These are phyloP conservation scores for Amphipyra berbera DNA, from an alignment of 2,888 invertebrate species.

Conservation along the genomic window DNA sequence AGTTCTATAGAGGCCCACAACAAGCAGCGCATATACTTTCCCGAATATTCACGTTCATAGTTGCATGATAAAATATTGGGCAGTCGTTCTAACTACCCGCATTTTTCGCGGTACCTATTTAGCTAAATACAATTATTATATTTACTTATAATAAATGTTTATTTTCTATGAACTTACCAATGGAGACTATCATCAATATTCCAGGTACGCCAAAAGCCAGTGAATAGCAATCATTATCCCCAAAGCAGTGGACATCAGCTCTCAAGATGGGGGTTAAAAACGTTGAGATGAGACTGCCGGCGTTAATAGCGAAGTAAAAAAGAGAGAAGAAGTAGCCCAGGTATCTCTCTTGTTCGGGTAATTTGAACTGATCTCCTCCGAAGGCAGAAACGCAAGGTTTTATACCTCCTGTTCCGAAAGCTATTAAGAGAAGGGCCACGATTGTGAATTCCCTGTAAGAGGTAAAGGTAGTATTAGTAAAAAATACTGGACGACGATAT, in stretches of 20 bases:
- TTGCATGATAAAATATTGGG: no score
- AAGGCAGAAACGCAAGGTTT: conserved; percentile 99
- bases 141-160: no score
- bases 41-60: no score
- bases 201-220: conserved; percentile 97
- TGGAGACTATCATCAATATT: conserved; percentile 94
- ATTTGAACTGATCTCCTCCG: conserved; percentile 97
- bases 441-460: conserved; percentile 91
- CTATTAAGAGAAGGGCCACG: conserved; percentile 93
- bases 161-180: conserved; percentile 88
- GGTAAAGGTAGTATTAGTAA: neutral
- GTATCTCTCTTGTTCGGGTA: conserved; percentile 94
- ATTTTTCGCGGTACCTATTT: neutral
- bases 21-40: no score
- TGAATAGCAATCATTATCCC: conserved; percentile 94
- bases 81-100: no score
- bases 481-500: no score
- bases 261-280: conserved; percentile 96
- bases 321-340: conserved; percentile 97
- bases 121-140: no score
- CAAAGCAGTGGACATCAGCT: conserved; percentile 94
- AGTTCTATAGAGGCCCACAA: no score
- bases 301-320: conserved; percentile 98
- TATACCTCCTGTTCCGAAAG: conserved; percentile 97
- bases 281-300: conserved; percentile 96